Base-by-base conservation (phyloP, 1,140 invertebrate genomes). In the Nixonia krombeini region DNA sequence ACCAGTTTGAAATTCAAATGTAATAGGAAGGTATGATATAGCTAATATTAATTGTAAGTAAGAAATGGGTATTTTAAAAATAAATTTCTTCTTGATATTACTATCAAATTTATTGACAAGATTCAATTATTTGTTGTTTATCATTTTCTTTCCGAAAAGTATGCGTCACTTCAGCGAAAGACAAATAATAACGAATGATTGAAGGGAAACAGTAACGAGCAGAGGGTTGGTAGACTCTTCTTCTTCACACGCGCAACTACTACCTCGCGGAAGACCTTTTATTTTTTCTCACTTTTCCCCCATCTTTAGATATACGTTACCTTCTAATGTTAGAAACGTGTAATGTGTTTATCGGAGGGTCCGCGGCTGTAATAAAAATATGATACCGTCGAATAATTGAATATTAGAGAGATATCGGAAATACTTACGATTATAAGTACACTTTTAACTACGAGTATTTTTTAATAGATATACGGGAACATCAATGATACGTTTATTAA, bases 311-410 rank as follows among this genome's bases (percentile, higher is more conserved):
- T n/a, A 67, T 67, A 57, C 64, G 38, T 64, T 64, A 68, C 40
- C 52, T 50, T 65, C 58, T 72, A 64, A 68, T 72, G 70, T 72
- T 59, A 68, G 64, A 72, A 72, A 47, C 70, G 55, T 72, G 70
- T 72, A 72, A 72, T 52, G 52, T 66, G 49, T 66, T 66, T 66
- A 59, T 52, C 47, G 46, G 50, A 64, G 53, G 58, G 58, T 63
- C 41, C 21, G 42, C 49, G 33, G 15, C 10, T 6, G 53, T 71
- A 64, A 72, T 67, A 63, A 72, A 72, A 72, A 64, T 72, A 72
- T 67, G 59, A 67, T 64, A 72, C 49, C 45, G 55, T 45, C 51
- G 59, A 64, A 72, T 72, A 56, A 64, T 72, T 52, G 63, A 67
- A 66, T 62, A 50, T 55, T n/a, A n/a, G n/a, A n/a, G n/a, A n/a